Percentiles rank a stretch among this genome's conserved stretches.
Conservation (phyloP, 2,888 invertebrate species). For the Drosophila cognata region DNA sequence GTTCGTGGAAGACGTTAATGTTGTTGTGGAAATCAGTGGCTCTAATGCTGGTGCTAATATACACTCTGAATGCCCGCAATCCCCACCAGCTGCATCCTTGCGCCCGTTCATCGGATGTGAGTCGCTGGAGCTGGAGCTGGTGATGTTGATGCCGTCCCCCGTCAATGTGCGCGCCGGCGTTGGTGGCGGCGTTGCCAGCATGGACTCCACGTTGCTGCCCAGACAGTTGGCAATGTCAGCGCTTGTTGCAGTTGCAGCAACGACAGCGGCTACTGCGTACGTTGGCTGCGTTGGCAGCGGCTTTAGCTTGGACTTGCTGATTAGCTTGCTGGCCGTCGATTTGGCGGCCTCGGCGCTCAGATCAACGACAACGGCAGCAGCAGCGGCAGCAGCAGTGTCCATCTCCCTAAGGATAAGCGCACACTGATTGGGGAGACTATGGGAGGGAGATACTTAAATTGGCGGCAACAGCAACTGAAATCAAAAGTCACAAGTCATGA, state of each 20-base stretch:
- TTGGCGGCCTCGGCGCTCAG: slow-evolving; percentile 61
- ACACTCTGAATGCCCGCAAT: slow-evolving; percentile 42
- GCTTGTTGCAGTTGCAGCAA: slow-evolving; percentile 44
- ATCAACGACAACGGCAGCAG: slow-evolving; percentile 73
- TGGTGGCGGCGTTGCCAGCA: slow-evolving; percentile 78
- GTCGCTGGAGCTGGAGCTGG: slow-evolving; percentile 26
- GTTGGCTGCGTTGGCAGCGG: slow-evolving; percentile 17
- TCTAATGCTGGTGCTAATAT: slow-evolving; percentile 22
- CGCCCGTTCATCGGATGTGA: slow-evolving; percentile 41
- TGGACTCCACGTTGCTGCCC: slow-evolving; percentile 80
- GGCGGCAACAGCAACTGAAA: slow-evolving; percentile 61
- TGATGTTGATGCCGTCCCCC: neutral
- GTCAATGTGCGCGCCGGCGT: slow-evolving; percentile 61
- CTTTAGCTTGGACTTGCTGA: slow-evolving; percentile 45
- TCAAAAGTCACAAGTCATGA: slow-evolving; percentile 53
- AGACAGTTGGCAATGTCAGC: slow-evolving; percentile 56
- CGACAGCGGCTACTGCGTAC: slow-evolving; percentile 51
- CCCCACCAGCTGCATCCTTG: slow-evolving; percentile 53
- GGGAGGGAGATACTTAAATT: slow-evolving; percentile 30
- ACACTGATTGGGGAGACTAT: slow-evolving; percentile 11
- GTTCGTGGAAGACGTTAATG: slow-evolving; percentile 73
- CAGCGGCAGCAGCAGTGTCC: slow-evolving; percentile 74
- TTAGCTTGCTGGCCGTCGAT: slow-evolving; percentile 44
- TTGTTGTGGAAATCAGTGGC: slow-evolving; percentile 44
- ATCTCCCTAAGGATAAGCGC: slow-evolving; percentile 46